phyloP scores from a whole-genome alignment of 2,797 vertebrate genomes.

The Phrynocephalus forsythii region DNA sequence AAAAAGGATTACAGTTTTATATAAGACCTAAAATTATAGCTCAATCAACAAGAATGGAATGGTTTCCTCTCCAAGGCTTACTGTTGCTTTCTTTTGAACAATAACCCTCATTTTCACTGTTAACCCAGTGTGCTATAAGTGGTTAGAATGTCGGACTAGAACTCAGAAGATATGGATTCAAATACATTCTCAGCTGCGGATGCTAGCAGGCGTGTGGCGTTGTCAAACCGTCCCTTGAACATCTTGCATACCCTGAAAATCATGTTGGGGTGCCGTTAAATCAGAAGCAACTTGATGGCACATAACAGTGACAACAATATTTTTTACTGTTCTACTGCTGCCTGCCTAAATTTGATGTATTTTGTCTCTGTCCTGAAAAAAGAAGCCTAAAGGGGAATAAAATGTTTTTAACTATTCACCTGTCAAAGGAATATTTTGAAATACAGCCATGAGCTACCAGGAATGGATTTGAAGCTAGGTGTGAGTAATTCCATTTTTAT shows the following conservation, averaged over 20 bases:
- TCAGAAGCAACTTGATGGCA: too few relatives aligned
- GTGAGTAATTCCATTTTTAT: constrained; percentile 34
- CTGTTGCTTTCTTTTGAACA: neutral
- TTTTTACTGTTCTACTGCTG: neutral
- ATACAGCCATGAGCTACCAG: constrained; percentile 1
- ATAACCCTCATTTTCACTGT: neutral
- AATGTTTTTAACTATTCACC: neutral
- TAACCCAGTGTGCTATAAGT: too few relatives aligned
- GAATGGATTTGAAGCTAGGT: constrained; percentile 22
- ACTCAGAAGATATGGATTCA: too few relatives aligned
- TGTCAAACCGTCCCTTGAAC: too few relatives aligned
- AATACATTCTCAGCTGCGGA: too few relatives aligned
- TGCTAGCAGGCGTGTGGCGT: too few relatives aligned
- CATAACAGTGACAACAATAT: too few relatives aligned
- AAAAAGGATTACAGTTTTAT: constrained; percentile 3
- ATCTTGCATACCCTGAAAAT: too few relatives aligned
- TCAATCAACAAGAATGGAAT: constrained; percentile 1
- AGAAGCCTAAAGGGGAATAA: neutral
- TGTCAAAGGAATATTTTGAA: constrained; percentile 25
- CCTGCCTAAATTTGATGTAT: neutral
- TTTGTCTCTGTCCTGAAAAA: neutral
- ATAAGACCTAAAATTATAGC: constrained; percentile 15
- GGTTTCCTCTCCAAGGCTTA: neutral
- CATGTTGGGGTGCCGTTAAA: too few relatives aligned
- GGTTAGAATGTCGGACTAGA: too few relatives aligned